Base-by-base conservation (phyloP, 2,888 invertebrate genomes). In the Nomada fucata region DNA sequence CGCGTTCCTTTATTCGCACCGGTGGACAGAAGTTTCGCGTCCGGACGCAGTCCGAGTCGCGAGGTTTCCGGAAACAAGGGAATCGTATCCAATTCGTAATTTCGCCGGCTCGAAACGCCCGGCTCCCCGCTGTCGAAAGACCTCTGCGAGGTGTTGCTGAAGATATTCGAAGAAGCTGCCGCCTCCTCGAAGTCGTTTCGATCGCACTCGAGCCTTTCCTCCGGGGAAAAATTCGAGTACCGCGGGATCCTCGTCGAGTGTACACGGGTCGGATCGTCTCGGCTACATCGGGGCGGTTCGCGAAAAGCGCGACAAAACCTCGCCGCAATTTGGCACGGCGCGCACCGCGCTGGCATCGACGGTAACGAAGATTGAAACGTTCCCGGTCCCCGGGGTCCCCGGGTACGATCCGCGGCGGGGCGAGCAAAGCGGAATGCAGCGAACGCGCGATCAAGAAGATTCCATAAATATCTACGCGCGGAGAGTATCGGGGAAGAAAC, bases 401-500 rank as follows among this genome's bases (percentile, higher is more conserved):
- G 68, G 83, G 78, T 70, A 77, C 74, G 68, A 77, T 61, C 47
- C 75, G 65, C 69, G 59, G 36, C 52, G 70, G 55, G 70, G 73
- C 68, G 83, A 81, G 83, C 72, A 76, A 71, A 82, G 80, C 77
- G 84, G 88, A 86, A 86, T 86, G 89, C 83, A 84, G 79, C 82
- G 84, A 82, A 85, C 87, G 85, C 85, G 84, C 85, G 88, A 89
- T 89, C 83, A 85, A 87, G 88, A 88, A 82, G 87, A 91, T 92
- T 92, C 89, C 92, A 90, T 91, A 91, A 91, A 92, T 91, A 91
- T 90, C 89, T 86, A 85, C 74, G 85, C 85, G 82, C 81, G n/a
- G 53, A 61, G 67, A 61, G 67, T 50, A 63, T 47, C 67, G 69
- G 18, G 20, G 15, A 18, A 47, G 15, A 18, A 47, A 57, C 65